Evolutionary conservation across 2,113 vertebrate genomes (phyloP), one percentile per base, ranked within the genome.

Genomic region (Gymnocephalus cernua): DNA sequence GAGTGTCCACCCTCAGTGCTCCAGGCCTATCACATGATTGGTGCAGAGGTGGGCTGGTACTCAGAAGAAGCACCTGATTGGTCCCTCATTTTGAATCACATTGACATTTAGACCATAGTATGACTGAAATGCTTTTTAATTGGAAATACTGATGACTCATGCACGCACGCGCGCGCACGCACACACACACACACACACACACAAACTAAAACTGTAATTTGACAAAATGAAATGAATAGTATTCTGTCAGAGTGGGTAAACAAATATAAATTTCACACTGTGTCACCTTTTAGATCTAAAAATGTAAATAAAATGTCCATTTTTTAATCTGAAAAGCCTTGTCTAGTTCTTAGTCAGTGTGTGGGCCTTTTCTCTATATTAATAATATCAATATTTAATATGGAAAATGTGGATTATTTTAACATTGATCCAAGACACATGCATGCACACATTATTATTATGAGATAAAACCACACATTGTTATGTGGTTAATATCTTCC

Each of bases 41-140:
- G 85, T 77, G 50, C 53, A 83, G 48, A 80, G 18, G 79, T 61
- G 68, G 82, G 82, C 68, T 80, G 68, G 82, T 74, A 44, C 57
- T 76, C n/a, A 65, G 29, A 14, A 16, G 11, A 45, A 14, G 67
- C 50, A 44, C n/a, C 72, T 47, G 68, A 89, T 77, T 89, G 84
- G 81, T 73, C n/a, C 19, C 0, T 47, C 21, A 12, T 23, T 62
- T 18, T 23, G 10, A 32, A 35, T 73, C 19, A 54, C 2, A 12
- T 25, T 56, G 45, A 68, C 7, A 23, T 57, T 23, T 38, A 53
- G 21, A 54, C 2, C 29, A 4, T 5, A 44, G 53, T 18, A 27
- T 50, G 9, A 74, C 2, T 53, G 11, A 45, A 51, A 32, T 47
- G 14, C 11, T n/a, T 16, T 70, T 50, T 16, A 32, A 12, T 21